Evolutionary conservation across 2,888 invertebrate genomes (phyloP).

Genomic region (Pristionchus japonicus): DNA sequence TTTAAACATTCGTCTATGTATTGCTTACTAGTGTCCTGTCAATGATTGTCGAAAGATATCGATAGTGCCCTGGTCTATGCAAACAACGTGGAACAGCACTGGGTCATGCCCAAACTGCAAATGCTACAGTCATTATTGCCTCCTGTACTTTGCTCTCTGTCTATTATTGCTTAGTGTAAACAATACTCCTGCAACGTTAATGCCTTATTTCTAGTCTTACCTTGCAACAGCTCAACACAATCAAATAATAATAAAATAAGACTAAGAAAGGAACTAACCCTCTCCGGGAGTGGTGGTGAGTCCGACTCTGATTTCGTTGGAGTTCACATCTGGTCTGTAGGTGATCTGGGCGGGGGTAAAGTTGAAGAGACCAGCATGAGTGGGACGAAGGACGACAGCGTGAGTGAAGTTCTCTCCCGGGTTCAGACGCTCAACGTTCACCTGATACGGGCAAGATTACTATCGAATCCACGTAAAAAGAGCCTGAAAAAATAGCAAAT

Average conservation of each 20-base stretch:
- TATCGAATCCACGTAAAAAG: not conserved
- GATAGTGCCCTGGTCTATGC: too few species aligned
- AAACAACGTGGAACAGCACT: not conserved
- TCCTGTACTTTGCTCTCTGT: too few species aligned
- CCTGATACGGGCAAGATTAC: constrained; percentile 46
- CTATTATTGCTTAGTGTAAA: too few species aligned
- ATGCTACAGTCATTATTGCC: not conserved
- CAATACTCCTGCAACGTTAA: not conserved
- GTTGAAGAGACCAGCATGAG: constrained; percentile 93
- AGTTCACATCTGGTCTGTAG: constrained; percentile 86
- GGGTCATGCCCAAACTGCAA: not conserved
- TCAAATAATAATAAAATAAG: not conserved
- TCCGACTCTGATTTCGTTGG: constrained; percentile 78
- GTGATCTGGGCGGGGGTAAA: constrained; percentile 90
- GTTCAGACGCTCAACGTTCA: constrained; percentile 86
- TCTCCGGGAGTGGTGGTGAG: constrained; percentile 93
- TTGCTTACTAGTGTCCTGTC: too few species aligned
- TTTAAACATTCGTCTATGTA: too few species aligned
- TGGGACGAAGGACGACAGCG: constrained; percentile 87
- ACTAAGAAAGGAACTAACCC: constrained; percentile 83
- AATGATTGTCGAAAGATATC: too few species aligned
- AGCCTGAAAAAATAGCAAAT: not conserved
- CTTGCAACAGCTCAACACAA: not conserved
- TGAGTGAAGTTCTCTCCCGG: constrained; percentile 93
- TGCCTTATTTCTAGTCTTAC: not conserved